Evolutionary conservation across 2,113 vertebrate species (phyloP).

Genomic region (Calyptomena viridis): DNA sequence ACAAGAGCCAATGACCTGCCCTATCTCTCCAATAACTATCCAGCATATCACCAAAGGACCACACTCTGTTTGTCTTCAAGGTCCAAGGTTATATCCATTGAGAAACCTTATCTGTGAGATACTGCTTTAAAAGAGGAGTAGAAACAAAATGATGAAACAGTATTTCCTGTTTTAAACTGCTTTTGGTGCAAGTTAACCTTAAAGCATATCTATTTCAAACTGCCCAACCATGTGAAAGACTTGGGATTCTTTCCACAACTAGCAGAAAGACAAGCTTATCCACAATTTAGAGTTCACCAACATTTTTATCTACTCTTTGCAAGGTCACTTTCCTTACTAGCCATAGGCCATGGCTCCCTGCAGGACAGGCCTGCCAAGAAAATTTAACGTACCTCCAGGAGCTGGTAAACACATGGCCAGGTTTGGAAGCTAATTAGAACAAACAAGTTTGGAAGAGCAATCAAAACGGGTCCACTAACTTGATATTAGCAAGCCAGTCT

Average conservation of each 20-base stretch:
- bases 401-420: neutral
- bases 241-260: neutral
- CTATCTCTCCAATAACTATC: neutral
- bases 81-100: slow-evolving; percentile 38
- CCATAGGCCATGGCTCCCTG: neutral
- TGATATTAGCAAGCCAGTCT: neutral
- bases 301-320: neutral
- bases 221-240: neutral
- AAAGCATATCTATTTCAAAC: neutral
- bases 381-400: neutral
- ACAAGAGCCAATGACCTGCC: neutral
- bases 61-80: neutral
- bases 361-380: neutral
- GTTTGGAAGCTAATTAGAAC: neutral
- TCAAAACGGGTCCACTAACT: neutral
- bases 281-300: neutral
- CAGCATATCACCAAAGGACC: neutral
- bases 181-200: neutral
- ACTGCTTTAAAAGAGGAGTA: neutral
- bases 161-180: neutral
- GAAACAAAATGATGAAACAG: neutral
- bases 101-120: slow-evolving; percentile 42
- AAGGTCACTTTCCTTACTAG: neutral
- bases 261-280: neutral
- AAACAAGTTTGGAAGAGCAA: neutral